Evolutionary conservation across 2,888 invertebrate species (phyloP), one percentile per base, ranked within the genome.

Genomic region (Cyaniris semiargus): DNA sequence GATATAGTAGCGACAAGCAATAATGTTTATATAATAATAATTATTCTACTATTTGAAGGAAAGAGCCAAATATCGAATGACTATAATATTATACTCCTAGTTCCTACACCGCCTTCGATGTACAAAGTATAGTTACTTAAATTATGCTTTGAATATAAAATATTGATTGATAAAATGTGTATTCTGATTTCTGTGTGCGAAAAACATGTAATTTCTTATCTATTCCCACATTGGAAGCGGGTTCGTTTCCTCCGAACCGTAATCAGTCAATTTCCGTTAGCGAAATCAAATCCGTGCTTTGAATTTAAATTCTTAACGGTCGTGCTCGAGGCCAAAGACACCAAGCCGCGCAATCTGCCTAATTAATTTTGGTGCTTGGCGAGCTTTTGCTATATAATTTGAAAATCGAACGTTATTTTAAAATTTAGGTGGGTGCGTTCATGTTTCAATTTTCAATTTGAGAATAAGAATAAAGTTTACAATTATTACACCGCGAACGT

Each of bases 301-400:
- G 88, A 91, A 92, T 92, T 91, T 84, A 84, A 92, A 91, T 86
- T 80, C 77, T 83, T 86, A 90, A 89, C 90, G 88, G 89, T 85
- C 84, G 79, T 77, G 76, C 81, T 79, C 80, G 84, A 85, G 89
- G 89, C 84, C 88, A 89, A 87, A 87, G 89, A 89, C 85, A 77
- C 81, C 79, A 80, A 83, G 84, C 83, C 78, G 76, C 80, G 79
- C 75, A 79, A 76, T 74, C 78, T 77, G 56, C 58, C 31, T 44
- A 66, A 76, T 60, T 34, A 76, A 53, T 76, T 58, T 53, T 76
- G 34, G 53, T 53, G 18, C 18, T 53, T 53, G 31, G 56, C 27
- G 38, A 7, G 58, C 76, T 18, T 58, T 13, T 60, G 3, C n/a
- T 44, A 38, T 10, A 44, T 10, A 44, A 44, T 44, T 38, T 71